These are phyloP conservation scores for Pipistrellus pygmaeus DNA, from an alignment of 2,797 vertebrate genomes.

Conservation along the genomic window DNA sequence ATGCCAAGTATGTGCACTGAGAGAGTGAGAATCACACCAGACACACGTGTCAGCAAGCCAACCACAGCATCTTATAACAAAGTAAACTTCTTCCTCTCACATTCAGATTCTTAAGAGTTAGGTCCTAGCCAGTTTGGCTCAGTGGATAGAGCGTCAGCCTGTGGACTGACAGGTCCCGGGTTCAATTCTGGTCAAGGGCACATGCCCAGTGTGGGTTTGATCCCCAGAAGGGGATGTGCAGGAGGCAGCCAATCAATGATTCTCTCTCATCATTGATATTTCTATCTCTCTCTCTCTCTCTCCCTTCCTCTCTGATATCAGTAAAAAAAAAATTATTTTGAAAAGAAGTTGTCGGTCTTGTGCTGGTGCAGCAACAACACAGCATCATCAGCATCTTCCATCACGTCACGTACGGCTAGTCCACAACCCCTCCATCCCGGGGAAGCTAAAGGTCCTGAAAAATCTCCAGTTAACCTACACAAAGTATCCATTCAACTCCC, in stretches of 20 bases:
- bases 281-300: too few relatives aligned
- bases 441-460: neutral
- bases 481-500: neutral
- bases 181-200: too few relatives aligned
- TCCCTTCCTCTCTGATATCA: too few relatives aligned
- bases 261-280: too few relatives aligned
- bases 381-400: neutral
- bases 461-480: neutral
- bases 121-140: too few relatives aligned
- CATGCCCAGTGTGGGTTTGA: too few relatives aligned
- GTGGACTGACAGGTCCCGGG: too few relatives aligned
- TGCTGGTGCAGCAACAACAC: neutral
- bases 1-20: neutral
- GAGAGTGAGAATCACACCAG: neutral
- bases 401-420: neutral
- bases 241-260: too few relatives aligned
- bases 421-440: neutral
- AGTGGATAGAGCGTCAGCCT: too few relatives aligned
- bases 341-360: neutral
- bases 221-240: too few relatives aligned
- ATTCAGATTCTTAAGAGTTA: neutral
- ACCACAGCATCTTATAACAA: neutral
- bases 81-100: neutral
- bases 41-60: neutral
- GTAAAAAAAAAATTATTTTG: too few relatives aligned